Evolutionary conservation across 1,140 invertebrate species (phyloP), one percentile per base, ranked within the genome.

Genomic region (Drosophila ironensis): DNA sequence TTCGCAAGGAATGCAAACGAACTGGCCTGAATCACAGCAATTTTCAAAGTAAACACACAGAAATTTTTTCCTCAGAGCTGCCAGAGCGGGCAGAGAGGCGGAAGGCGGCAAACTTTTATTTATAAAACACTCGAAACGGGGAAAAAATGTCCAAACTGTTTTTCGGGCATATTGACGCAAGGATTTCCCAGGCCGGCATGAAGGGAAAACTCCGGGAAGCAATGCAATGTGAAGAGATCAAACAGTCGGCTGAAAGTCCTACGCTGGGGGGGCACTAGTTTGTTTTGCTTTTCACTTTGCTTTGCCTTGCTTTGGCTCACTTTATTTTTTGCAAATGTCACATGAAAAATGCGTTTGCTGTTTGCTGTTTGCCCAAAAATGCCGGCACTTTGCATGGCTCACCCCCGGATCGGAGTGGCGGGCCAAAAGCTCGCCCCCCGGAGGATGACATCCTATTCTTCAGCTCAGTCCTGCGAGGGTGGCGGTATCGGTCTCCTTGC

Each of bases 261-360:
- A 42, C 51, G 75, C 67, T 60, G 51, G 57, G 66, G 51, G 57
- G 66, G 51, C 56, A 33, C 72, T 73, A 81, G 76, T 81, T 81
- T 82, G 68, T 82, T 82, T 82, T 76, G 52, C 60, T 60, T 78
- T 72, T 63, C n/a, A n/a, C n/a, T n/a, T 64, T 60, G 20, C 20
- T 22, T 22, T 22, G 2, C 20, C 5, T 22, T 22, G 2, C 5
- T 22, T 22, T 22, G 2, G 2, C 20, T 16, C 14, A 16, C 7
- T 80, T 71, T 70, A 73, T 48, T 68, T 61, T 78, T 61, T 57
- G 53, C 69, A 84, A 84, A 78, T 82, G 78, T 82, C 78, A 84
- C 80, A 78, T 82, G 77, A 78, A 82, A 82, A 80, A 80, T 80
- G 76, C 75, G 75, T 80, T 80, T 54, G 52, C 70, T 56, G 51